These are phyloP conservation scores for Electrona antarctica DNA, from an alignment of 2,113 vertebrate genomes.

Conservation along the genomic window DNA sequence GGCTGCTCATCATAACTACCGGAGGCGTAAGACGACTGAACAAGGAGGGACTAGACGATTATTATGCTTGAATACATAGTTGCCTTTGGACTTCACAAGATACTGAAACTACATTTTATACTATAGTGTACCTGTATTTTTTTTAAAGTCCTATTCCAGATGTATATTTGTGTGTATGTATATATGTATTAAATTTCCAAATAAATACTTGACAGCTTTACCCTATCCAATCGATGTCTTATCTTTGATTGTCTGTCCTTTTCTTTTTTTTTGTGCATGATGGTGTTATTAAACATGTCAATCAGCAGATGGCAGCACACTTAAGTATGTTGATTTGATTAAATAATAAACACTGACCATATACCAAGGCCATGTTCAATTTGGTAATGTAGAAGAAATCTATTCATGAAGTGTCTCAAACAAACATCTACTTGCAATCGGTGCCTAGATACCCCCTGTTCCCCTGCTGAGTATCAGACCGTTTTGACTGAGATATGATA, in stretches of 20 bases:
- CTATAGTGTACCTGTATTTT: neutral
- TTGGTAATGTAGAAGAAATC: neutral
- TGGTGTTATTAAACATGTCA: neutral
- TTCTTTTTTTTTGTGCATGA: too few species aligned
- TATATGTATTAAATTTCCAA: conserved; percentile 50
- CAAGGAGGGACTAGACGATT: neutral
- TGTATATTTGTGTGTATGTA: conserved; percentile 55
- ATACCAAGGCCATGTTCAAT: neutral
- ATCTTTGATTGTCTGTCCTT: too few species aligned
- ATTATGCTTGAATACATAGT: conserved; percentile 34
- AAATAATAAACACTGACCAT: neutral
- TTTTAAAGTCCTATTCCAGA: conserved; percentile 35
- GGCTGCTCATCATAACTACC: conserved; percentile 68
- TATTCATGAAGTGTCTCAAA: neutral
- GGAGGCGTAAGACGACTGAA: neutral
- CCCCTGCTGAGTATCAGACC: conserved; percentile 7
- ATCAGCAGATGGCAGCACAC: conserved; percentile 69
- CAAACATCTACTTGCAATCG: neutral
- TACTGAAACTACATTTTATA: conserved; percentile 56
- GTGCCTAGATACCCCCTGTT: conserved; percentile 18
- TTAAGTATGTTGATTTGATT: conserved; percentile 8
- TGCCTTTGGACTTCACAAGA: conserved; percentile 24
- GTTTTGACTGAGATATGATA: conserved; percentile 25
- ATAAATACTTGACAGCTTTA: conserved; percentile 67
- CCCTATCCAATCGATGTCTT: conserved; percentile 14